Percentiles rank a stretch among this genome's conserved stretches.
phyloP scores from a whole-genome alignment of 53 echinoderm and acorn worm species.

The Echinarachnius parma region DNA sequence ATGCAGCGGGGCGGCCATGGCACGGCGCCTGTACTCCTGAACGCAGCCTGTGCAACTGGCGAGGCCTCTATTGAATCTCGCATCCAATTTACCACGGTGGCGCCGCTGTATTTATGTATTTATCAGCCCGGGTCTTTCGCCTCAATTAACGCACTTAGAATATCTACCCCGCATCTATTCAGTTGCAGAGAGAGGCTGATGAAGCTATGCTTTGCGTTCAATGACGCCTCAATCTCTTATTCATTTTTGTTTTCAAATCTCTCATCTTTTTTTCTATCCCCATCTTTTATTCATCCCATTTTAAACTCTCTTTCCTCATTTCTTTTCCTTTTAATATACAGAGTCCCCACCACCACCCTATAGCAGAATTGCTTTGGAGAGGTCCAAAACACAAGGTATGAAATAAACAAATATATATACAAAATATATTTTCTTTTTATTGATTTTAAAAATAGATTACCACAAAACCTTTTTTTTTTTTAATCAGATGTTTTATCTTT shows the following conservation, averaged over 20 bases:
- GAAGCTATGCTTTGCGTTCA: slow-evolving; percentile 41
- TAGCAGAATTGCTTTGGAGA: slow-evolving; percentile 88
- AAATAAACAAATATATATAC: background rate
- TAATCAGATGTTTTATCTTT: no score
- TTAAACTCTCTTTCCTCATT: slow-evolving; percentile 30
- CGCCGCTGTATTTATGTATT: slow-evolving; percentile 92
- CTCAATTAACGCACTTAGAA: slow-evolving; percentile 81
- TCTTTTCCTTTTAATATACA: no score
- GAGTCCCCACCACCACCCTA: slow-evolving; percentile 98
- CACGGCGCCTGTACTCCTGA: slow-evolving; percentile 45
- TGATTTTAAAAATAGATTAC: no score
- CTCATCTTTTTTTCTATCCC: slow-evolving; percentile 22
- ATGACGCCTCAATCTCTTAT: background rate
- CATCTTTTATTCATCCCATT: slow-evolving; percentile 10
- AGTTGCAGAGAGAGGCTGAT: slow-evolving; percentile 15
- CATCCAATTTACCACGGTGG: slow-evolving; percentile 77
- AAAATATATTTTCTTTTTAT: background rate
- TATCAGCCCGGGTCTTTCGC: slow-evolving; percentile 72
- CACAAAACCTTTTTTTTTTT: no score
- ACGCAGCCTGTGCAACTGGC: slow-evolving; percentile 44
- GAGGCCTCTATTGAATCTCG: slow-evolving; percentile 72
- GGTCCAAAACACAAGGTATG: slow-evolving; percentile 85
- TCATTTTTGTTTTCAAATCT: slow-evolving; percentile 44
- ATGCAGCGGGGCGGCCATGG: slow-evolving; percentile 29
- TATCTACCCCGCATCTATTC: slow-evolving; percentile 60